Base-by-base conservation (phyloP, 2,113 vertebrate species). In the Xenotilapia flavipinnis region DNA sequence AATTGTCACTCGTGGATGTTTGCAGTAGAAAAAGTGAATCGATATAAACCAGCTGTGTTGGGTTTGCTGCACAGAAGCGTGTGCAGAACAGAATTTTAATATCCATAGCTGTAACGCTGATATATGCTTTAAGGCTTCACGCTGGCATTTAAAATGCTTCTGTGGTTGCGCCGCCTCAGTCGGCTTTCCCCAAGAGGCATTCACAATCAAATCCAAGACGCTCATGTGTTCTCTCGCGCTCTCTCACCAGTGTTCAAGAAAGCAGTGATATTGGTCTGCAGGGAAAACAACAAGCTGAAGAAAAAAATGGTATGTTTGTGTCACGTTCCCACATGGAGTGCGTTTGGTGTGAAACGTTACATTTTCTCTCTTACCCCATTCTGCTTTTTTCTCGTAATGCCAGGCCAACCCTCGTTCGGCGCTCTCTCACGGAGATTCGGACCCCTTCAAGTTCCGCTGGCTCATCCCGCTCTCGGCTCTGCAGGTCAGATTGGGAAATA, bases 381-480 rank as follows among this genome's bases (percentile, higher is more conserved):
- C 2, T 79, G 6, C 13, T 4, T 73, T 4, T 87, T 26, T 86
- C 96, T 89, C 45, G 28, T 83, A 94, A 87, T 80, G 15, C 11
- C 96, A 98, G 93, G 87, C 96, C 2, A 97, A 96, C 73, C 94
- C 96, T 73, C 97, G 98, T 14, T 96, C 97, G 3, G 92, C 95
- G 0, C 97, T 97, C 87, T 95, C 92, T 93, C 96, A 98, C 2
- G 97, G 97, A 26, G 98, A 99, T 88, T 87, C 97, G 85, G 98
- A 99, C 91, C 97, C 97, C 0, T 98, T 99, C 89, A 99, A 99
- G 93, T 99, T 99, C 93, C 97, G 98, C 55, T 99, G 98, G 98
- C 89, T 99, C 92, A 97, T 99, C 94, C 99, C 99, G 55, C 95
- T 98, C 90, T 98, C 98, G 1, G 97, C 98, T 1, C 97, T 99